Percentiles rank a stretch among this genome's conserved stretches.
These are phyloP conservation scores for Phalacrocorax pelagicus DNA, from an alignment of 2,113 vertebrate species.

Conservation along the genomic window DNA sequence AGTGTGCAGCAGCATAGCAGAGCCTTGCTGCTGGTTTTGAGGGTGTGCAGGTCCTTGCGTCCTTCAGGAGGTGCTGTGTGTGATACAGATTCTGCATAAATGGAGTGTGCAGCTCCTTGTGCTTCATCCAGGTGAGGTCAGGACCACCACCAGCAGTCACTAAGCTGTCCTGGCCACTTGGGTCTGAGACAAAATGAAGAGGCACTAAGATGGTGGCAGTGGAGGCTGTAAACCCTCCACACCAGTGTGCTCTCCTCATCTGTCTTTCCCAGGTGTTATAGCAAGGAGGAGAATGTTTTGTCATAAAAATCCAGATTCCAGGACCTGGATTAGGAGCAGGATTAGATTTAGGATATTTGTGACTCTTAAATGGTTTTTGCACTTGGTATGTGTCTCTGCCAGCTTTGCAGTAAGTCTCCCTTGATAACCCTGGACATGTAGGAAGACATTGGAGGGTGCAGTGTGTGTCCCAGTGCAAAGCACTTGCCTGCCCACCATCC, in stretches of 20 bases:
- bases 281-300: neutral
- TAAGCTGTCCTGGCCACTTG: neutral
- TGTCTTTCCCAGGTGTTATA: neutral
- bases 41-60: neutral
- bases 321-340: neutral
- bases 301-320: neutral
- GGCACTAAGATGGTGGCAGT: neutral
- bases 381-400: neutral
- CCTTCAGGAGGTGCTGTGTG: neutral
- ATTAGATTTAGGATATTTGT: neutral
- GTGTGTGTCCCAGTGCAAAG: fast-evolving
- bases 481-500: fast-evolving
- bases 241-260: fast-evolving
- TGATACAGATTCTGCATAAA: neutral
- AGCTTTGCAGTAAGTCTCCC: neutral
- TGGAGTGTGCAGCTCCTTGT: neutral
- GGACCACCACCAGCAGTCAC: neutral
- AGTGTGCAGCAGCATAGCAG: neutral
- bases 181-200: neutral
- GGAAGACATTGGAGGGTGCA: neutral
- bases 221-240: neutral
- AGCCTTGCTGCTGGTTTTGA: neutral
- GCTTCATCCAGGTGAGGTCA: neutral
- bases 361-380: neutral
- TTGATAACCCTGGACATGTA: neutral